A percentile compares a stretch with the other conserved stretches of the same genome.
Evolutionary conservation across 2,797 vertebrate species (phyloP).

Genomic region (Luscinia luscinia): DNA sequence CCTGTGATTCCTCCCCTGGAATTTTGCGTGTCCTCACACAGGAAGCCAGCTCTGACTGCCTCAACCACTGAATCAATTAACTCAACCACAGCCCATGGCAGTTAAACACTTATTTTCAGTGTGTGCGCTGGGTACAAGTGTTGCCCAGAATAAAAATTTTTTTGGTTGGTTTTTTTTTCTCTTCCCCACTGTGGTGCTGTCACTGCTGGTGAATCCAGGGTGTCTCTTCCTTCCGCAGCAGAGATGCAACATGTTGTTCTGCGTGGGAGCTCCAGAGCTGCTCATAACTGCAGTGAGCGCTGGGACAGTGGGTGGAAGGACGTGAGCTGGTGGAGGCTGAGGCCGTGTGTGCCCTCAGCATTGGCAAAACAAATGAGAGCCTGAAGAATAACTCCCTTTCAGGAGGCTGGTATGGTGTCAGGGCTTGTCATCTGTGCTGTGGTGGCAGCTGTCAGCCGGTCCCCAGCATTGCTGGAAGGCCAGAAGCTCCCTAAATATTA

Average conservation of each 20-base stretch:
- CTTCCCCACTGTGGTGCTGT: rapidly evolving
- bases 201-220: not conserved
- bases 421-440: not conserved
- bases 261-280: constrained; percentile 31
- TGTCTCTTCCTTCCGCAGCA: not conserved
- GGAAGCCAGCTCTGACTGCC: constrained; percentile 14
- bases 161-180: not conserved
- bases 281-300: not conserved
- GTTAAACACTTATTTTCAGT: not conserved
- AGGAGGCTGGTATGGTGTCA: not conserved
- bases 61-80: not conserved
- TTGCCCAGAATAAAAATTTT: not conserved
- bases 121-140: not conserved
- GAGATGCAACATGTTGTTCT: constrained; percentile 4
- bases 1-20: not conserved
- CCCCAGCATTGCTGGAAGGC: not conserved
- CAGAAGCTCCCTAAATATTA: constrained; percentile 42
- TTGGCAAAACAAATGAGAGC: not conserved
- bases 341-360: not conserved
- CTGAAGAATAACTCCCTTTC: constrained; percentile 21
- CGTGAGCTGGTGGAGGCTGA: not conserved
- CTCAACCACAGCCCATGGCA: not conserved
- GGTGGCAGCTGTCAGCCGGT: constrained; percentile 29
- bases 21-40: not conserved
- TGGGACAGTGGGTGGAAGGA: constrained; percentile 32